Conservation (phyloP, 2,113 vertebrate species). For the Polyodon spathula region DNA sequence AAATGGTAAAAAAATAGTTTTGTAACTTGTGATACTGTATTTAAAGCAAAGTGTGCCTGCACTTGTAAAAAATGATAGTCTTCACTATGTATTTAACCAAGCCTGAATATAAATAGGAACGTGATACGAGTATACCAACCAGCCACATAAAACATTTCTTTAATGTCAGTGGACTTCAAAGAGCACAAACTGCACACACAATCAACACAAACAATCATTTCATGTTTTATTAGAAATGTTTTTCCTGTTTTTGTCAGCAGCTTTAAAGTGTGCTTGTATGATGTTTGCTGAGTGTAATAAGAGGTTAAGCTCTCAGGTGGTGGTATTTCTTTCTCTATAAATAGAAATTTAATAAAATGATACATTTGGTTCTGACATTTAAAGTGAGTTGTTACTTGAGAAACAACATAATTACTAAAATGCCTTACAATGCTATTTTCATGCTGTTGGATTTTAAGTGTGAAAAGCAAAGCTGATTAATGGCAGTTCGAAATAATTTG, state of each 20-base stretch:
- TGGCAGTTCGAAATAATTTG: background rate
- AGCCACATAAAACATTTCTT: constrained; percentile 65
- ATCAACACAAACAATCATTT: constrained; percentile 59
- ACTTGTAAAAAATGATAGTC: constrained; percentile 66
- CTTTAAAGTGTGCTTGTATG: constrained; percentile 37
- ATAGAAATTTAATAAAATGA: background rate
- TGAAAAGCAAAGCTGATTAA: too few species aligned
- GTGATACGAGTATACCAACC: constrained; percentile 44
- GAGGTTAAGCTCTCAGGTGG: constrained; percentile 25
- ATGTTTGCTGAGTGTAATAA: constrained; percentile 39
- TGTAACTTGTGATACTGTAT: constrained; percentile 65
- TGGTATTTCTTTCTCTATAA: background rate
- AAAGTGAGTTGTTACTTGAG: too few species aligned
- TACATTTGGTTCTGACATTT: too few species aligned
- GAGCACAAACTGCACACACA: constrained; percentile 41
- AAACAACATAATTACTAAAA: too few species aligned
- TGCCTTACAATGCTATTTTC: too few species aligned
- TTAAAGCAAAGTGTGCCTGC: constrained; percentile 64
- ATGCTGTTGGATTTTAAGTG: too few species aligned
- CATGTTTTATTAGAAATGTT: constrained; percentile 55
- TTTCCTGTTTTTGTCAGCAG: constrained; percentile 37
- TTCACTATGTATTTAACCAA: constrained; percentile 55
- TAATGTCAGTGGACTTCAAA: constrained; percentile 61
- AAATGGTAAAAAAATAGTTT: constrained; percentile 42
- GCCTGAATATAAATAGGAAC: constrained; percentile 42